Conservation (phyloP, 2,888 invertebrate genomes). For the Argyresthia albistria region DNA sequence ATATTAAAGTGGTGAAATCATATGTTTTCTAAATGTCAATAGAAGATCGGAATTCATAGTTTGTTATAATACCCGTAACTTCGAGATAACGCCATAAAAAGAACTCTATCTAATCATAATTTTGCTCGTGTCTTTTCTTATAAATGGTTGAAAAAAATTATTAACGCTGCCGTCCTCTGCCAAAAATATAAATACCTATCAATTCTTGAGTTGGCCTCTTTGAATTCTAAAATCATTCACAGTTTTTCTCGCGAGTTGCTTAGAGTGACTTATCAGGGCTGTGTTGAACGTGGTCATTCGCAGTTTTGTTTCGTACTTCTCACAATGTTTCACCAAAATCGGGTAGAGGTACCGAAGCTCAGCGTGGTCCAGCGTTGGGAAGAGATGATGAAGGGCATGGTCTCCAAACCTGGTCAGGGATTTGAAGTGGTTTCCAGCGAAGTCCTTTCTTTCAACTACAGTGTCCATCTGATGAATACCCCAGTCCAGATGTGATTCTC, state of each 20-base stretch:
- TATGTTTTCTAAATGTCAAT: too few relatives aligned
- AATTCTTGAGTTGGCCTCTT: neutral
- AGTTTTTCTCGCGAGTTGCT: slow-evolving; percentile 49
- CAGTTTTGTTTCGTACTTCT: slow-evolving; percentile 73
- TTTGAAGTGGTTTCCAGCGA: slow-evolving; percentile 74
- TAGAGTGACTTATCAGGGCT: slow-evolving; percentile 77
- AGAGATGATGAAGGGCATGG: slow-evolving; percentile 84
- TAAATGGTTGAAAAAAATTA: too few relatives aligned
- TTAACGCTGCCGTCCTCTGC: too few relatives aligned
- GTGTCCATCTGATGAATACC: slow-evolving; percentile 84
- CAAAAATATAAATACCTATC: too few relatives aligned
- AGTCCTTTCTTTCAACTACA: slow-evolving; percentile 78
- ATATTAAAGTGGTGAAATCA: too few relatives aligned
- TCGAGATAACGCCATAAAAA: too few relatives aligned
- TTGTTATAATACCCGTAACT: too few relatives aligned
- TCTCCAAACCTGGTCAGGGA: slow-evolving; percentile 83
- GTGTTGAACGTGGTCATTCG: slow-evolving; percentile 69
- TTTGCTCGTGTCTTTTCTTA: too few relatives aligned
- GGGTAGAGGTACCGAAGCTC: slow-evolving; percentile 78
- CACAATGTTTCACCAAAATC: slow-evolving; percentile 73
- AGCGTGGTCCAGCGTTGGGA: slow-evolving; percentile 86
- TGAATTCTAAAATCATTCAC: slow-evolving; percentile 39
- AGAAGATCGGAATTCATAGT: too few relatives aligned
- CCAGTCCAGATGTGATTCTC: slow-evolving; percentile 73
- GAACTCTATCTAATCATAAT: too few relatives aligned